Evolutionary conservation across 2,888 invertebrate species (phyloP).

Genomic region (Sarcophaga subvicina): DNA sequence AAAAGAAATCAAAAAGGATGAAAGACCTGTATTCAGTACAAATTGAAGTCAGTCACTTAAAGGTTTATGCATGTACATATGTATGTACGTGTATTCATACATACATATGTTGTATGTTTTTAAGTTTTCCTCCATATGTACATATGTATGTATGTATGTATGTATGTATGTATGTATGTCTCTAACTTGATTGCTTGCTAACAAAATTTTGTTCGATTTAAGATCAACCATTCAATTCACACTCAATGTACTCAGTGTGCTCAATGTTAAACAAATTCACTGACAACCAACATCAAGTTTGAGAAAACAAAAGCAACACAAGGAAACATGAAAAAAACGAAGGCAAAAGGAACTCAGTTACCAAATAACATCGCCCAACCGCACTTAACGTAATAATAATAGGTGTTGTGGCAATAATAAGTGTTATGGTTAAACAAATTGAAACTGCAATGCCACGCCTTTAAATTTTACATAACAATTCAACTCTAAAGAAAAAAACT

Average conservation of each 20-base stretch:
- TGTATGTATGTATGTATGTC: conserved; percentile 26
- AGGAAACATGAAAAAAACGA: neutral
- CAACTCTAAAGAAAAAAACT: too few species aligned
- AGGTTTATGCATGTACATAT: conserved; percentile 1
- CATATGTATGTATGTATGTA: too few species aligned
- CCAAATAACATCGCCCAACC: neutral
- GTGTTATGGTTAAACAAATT: too few species aligned
- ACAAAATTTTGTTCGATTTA: conserved; percentile 62
- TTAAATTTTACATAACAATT: too few species aligned
- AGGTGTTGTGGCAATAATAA: too few species aligned
- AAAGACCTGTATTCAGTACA: conserved; percentile 43
- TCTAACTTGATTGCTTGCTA: conserved; percentile 57
- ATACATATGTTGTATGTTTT: too few species aligned
- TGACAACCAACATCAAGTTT: conserved; percentile 63
- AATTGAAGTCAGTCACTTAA: conserved; percentile 65
- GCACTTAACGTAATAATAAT: neutral
- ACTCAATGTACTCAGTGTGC: conserved; percentile 46
- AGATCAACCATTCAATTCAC: conserved; percentile 58
- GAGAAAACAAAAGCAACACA: conserved; percentile 13
- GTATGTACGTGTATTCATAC: too few species aligned
- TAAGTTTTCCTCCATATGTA: too few species aligned
- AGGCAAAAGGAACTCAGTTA: neutral
- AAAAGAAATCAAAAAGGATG: conserved; percentile 1
- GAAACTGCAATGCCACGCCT: too few species aligned
- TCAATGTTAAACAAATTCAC: conserved; percentile 64